Conservation (phyloP, 2,888 invertebrate genomes). For the Thecophora atra region DNA sequence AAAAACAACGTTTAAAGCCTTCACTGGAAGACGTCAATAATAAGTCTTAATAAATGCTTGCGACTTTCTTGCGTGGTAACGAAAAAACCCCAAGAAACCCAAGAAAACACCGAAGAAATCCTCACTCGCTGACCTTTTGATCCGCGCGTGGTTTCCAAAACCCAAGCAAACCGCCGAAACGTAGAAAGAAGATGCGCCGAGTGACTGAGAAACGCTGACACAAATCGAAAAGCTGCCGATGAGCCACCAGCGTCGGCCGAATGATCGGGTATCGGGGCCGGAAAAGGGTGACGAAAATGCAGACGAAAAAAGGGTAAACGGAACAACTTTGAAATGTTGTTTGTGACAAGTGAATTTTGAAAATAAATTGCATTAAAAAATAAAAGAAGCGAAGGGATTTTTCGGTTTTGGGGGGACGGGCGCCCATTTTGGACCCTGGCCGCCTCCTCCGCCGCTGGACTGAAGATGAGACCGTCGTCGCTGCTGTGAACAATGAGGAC, state of each 20-base stretch:
- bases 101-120: background rate
- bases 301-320: no score
- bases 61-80: constrained; percentile 9
- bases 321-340: no score
- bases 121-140: constrained; percentile 21
- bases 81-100: background rate
- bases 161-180: background rate
- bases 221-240: background rate
- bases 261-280: no score
- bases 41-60: constrained; percentile 6
- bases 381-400: no score
- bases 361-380: no score
- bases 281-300: no score
- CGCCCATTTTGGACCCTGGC: background rate
- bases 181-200: background rate
- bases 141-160: background rate
- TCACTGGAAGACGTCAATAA: constrained; percentile 1
- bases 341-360: no score
- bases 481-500: background rate
- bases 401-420: no score
- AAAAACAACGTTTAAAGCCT: background rate
- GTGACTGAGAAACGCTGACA: constrained; percentile 16
- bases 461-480: background rate
- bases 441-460: constrained; percentile 1
- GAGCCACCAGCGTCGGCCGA: no score